Base-by-base conservation (phyloP, 2,888 invertebrate species). In the Oligia latruncula region DNA sequence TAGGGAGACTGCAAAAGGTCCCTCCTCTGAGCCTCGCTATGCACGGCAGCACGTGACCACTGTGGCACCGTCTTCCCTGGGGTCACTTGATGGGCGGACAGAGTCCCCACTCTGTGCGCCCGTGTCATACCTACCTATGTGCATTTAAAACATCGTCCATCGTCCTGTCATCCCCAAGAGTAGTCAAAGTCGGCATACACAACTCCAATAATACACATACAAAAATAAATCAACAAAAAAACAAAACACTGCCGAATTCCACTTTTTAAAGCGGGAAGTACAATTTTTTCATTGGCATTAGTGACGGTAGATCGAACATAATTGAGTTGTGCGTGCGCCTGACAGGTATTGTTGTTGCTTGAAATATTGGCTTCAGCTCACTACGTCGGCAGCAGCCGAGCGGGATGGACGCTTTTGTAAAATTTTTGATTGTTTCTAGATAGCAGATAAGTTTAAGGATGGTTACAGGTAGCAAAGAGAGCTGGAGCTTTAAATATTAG, bases 241-340 rank as follows among this genome's bases (percentile, higher is more conserved):
- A 80, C 81, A 87, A 79, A 84, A 80, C 62, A 79, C 81, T 85
- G 84, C 88, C 88, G 83, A 90, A 89, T 85, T 83, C 81, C 74
- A 66, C 77, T 80, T 83, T 87, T 88, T 84, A 87, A 89, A 88
- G 60, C 77, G 84, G 76, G 77, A 78, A 74, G 82, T 83, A 84
- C 83, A 88, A 88, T 84, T 88, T 91, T 91, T 90, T 89, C 90
- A 91, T 89, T 88, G 90, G 90, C 88, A 91, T 93, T 92, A 92
- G 86, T 92, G 81, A 88, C 91, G 92, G 91, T 86, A 90, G 90
- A 91, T 89, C 89, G 93, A 89, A 90, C 92, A 86, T 93, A 93
- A 93, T 93, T 93, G 93, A 92, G 90, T 90, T 85, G 89, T 91
- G 93, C 84, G 88, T 93, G 93, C 81, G 78, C 76, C 73, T 91